These are phyloP conservation scores for Anolis apletophallus DNA, from an alignment of 2,797 vertebrate genomes.

Conservation along the genomic window DNA sequence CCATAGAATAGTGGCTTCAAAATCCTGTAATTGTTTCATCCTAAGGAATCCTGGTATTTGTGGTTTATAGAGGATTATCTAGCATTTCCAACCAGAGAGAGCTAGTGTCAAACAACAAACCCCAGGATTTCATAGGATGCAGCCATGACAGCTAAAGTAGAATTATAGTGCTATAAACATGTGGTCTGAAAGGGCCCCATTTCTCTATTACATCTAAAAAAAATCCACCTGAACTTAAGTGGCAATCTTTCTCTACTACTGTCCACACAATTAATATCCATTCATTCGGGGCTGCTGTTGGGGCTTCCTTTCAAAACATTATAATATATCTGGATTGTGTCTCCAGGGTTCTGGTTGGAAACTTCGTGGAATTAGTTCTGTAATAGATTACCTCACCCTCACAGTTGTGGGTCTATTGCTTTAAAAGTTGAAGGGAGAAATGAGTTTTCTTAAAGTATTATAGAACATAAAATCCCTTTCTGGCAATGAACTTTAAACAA, in stretches of 20 bases:
- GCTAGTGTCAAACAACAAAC: too few relatives aligned
- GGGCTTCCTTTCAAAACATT: conserved; percentile 36
- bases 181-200: too few relatives aligned
- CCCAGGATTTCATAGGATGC: too few relatives aligned
- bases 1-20: background rate
- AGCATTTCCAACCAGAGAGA: too few relatives aligned
- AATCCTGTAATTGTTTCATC: background rate
- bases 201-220: too few relatives aligned
- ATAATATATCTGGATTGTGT: conserved; percentile 64
- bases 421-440: conserved; percentile 37
- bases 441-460: conserved; percentile 54
- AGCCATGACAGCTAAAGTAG: too few relatives aligned
- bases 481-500: conserved; percentile 58
- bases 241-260: conserved; percentile 15
- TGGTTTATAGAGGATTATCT: too few relatives aligned
- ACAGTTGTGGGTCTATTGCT: conserved; percentile 36
- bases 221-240: background rate
- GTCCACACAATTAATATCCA: conserved; percentile 33
- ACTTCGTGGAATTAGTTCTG: conserved; percentile 55
- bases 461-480: conserved; percentile 46
- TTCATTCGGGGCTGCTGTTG: conserved; percentile 2
- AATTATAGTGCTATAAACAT: too few relatives aligned
- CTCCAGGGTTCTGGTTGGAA: conserved; percentile 54
- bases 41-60: too few relatives aligned
- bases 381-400: conserved; percentile 50